phyloP scores from a whole-genome alignment of 2,113 vertebrate genomes.

The Mirza zaza region DNA sequence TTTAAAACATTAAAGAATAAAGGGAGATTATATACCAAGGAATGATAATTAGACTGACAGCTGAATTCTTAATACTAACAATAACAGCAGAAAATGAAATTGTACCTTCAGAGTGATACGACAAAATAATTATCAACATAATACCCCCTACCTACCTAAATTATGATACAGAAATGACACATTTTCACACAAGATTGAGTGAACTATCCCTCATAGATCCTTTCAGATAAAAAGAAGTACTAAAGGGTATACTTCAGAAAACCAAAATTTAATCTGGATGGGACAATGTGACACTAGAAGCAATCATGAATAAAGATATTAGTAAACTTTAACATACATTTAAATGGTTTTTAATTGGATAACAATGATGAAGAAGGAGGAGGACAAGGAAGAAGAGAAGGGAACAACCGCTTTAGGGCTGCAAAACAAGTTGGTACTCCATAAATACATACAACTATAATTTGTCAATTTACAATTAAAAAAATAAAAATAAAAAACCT shows the following conservation, averaged over 20 bases:
- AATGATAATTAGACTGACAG: not conserved
- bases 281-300: not conserved
- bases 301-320: not conserved
- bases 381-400: not conserved
- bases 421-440: no score
- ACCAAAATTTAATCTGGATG: not conserved
- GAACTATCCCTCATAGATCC: not conserved
- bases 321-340: not conserved
- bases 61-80: not conserved
- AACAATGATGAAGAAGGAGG: not conserved
- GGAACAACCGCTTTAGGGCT: not conserved
- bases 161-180: not conserved
- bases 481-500: not conserved
- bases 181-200: not conserved
- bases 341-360: not conserved
- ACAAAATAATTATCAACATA: slow-evolving; percentile 3
- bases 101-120: not conserved
- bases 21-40: not conserved
- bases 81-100: not conserved
- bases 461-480: no score
- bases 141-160: not conserved
- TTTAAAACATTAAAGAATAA: not conserved
- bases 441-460: no score
- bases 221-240: not conserved
- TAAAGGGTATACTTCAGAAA: not conserved